phyloP scores from a whole-genome alignment of 2,888 invertebrate genomes.

The Thymelicus lineola region DNA sequence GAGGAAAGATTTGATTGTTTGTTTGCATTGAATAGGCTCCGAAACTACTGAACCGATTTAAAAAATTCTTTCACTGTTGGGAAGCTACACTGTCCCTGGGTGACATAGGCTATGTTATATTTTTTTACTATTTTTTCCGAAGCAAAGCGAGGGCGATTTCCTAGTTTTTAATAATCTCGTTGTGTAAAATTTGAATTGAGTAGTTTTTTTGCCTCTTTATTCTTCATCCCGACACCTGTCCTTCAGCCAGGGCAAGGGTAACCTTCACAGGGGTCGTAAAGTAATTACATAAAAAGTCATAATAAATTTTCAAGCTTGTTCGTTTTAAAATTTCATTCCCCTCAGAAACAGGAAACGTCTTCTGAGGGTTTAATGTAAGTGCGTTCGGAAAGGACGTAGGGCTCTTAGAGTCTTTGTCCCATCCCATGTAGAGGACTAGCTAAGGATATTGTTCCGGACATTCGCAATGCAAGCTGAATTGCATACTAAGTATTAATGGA shows the following conservation, averaged over 20 bases:
- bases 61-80: no score
- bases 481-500: background rate
- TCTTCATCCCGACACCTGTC: background rate
- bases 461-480: background rate
- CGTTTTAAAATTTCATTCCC: conserved; percentile 24
- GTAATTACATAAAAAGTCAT: conserved; percentile 16
- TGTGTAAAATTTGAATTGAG: conserved; percentile 1
- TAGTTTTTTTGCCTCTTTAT: conserved; percentile 8
- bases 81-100: no score
- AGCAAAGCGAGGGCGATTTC: no score
- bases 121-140: no score
- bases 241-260: conserved; percentile 26
- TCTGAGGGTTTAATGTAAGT: conserved; percentile 12
- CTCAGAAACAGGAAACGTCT: conserved; percentile 23
- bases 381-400: background rate
- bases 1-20: no score
- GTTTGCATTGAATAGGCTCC: no score
- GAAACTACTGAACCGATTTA: no score
- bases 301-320: conserved; percentile 29
- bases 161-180: background rate
- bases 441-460: conserved; percentile 1
- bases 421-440: background rate
- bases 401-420: background rate
- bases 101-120: no score
- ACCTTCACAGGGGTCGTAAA: background rate